Evolutionary conservation across 1,140 invertebrate species (phyloP).

Genomic region (Solenopsis invicta): DNA sequence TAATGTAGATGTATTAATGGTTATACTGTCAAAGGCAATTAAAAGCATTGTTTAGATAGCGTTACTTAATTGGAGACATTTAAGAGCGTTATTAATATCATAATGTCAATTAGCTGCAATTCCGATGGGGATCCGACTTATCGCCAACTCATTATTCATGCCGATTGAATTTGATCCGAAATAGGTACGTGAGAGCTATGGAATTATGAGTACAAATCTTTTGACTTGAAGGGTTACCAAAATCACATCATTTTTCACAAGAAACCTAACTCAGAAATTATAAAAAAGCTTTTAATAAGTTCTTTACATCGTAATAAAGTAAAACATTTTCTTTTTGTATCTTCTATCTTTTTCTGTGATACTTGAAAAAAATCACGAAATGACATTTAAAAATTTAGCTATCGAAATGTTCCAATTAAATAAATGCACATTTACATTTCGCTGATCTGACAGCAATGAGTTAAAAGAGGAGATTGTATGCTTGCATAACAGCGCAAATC

Average conservation of each 20-base stretch:
- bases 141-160: conserved; percentile 24
- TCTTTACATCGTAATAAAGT: too few relatives aligned
- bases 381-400: not conserved
- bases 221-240: too few relatives aligned
- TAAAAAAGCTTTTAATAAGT: too few relatives aligned
- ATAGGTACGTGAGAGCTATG: not conserved
- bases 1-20: conserved; percentile 69
- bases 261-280: too few relatives aligned
- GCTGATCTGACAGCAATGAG: not conserved
- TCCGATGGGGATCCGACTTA: conserved; percentile 8
- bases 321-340: too few relatives aligned
- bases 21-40: conserved; percentile 70
- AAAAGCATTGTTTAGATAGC: conserved; percentile 62
- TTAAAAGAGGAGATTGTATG: not conserved
- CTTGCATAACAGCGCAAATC: conserved; percentile 6
- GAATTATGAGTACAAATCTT: not conserved
- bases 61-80: conserved; percentile 54
- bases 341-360: too few relatives aligned
- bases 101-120: conserved; percentile 63
- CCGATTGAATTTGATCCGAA: not conserved
- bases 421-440: not conserved
- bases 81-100: conserved; percentile 60
- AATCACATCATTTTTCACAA: too few relatives aligned
- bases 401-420: not conserved
- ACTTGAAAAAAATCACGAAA: not conserved